Base-by-base conservation (phyloP, 2,113 vertebrate species). In the Dicaeum eximium region DNA sequence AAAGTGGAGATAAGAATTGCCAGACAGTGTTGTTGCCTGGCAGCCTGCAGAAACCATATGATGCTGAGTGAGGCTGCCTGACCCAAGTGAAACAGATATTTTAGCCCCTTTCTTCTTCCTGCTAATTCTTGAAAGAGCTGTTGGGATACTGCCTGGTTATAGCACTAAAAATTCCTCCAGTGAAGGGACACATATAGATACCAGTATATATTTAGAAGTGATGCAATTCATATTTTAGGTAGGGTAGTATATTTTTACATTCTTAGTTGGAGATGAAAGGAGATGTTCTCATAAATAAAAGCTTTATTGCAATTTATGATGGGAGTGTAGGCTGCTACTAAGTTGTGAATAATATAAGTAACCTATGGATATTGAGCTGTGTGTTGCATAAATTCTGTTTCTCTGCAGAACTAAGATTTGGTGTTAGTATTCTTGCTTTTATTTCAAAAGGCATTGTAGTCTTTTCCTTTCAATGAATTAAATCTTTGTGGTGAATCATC, bases 71-170 rank as follows among this genome's bases (percentile, higher is more conserved):
- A 91, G 64, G 67, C 75, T 93, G 77, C 60, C 77, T 94, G 94
- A 95, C 92, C 94, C 69, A 25, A 93, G 57, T 40, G 77, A 88
- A 88, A 92, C 18, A 51, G 83, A 67, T 86, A 71, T 89, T 92
- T 88, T 60, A 75, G 77, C 72, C 83, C 56, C 61, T 86, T 91
- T 96, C 35, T 93, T 72, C 85, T 62, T 86, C 47, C 44, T 81
- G 65, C 72, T 93, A 80, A 66, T 86, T 91, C 77, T 80, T 92
- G 53, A 79, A 92, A 67, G 77, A 95, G 28, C 60, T 93, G 60
- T 95, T 91, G 86, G 83, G 95, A 74, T 60, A 37, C 37, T 92
- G 89, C 89, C 88, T 91, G 86, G 56, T 83, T 93, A 73, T 80
- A 86, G 65, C 0, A 0, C 88, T 81, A 90, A 80, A 85, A 65